phyloP scores from a whole-genome alignment of 2,113 vertebrate genomes.

The Myotis lucifugus region DNA sequence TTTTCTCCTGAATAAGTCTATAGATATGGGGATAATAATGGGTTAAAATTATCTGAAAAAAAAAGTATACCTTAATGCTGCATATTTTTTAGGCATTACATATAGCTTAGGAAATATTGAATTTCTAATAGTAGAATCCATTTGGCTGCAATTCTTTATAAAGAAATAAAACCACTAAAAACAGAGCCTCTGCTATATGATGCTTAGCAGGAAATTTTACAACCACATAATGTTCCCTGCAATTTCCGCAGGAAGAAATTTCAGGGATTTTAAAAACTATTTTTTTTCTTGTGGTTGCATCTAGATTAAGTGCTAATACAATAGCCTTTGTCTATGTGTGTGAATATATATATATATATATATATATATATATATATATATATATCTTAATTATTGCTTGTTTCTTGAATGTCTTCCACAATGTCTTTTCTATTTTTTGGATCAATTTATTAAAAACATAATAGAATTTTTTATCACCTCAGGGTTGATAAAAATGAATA shows the following conservation, averaged over 20 bases:
- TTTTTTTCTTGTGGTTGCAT: background rate
- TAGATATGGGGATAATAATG: background rate
- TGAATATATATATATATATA: background rate
- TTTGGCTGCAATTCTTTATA: slow-evolving; percentile 50
- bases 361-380: background rate
- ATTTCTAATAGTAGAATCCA: slow-evolving; percentile 57
- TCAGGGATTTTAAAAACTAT: slow-evolving; percentile 11
- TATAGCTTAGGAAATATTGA: slow-evolving; percentile 37
- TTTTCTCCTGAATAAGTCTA: background rate
- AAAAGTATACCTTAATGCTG: background rate
- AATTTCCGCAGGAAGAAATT: slow-evolving; percentile 68
- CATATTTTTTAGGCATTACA: background rate
- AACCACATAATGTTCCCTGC: slow-evolving; percentile 56
- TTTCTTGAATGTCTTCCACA: background rate
- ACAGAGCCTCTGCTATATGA: slow-evolving; percentile 40
- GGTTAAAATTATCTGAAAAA: background rate
- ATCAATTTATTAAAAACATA: background rate
- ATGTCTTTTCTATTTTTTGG: background rate
- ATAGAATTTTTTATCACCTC: background rate
- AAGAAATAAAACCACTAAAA: slow-evolving; percentile 65
- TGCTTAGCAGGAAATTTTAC: slow-evolving; percentile 70
- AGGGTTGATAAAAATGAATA: background rate
- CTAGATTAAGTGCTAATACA: slow-evolving; percentile 60
- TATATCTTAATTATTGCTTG: background rate
- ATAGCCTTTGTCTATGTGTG: background rate